Base-by-base conservation (phyloP, 2,113 vertebrate genomes). In the Pterophyllum scalare region DNA sequence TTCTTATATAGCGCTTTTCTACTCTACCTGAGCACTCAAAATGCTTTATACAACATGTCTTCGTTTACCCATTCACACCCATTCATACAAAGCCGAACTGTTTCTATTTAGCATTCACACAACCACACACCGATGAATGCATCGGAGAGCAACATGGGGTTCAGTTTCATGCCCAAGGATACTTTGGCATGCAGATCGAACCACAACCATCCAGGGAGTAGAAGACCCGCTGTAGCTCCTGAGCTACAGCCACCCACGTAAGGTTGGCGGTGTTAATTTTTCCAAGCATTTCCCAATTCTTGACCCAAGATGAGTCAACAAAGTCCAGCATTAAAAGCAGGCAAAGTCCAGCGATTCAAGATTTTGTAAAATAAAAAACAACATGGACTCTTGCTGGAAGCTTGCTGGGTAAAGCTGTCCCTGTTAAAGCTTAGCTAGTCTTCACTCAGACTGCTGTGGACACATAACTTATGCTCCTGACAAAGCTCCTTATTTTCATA, bases 401-500 rank as follows among this genome's bases (percentile, higher is more conserved):
- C 6, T 24, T 28, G 26, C 20, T 17, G 33, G 5, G 10, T 75
- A 20, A 80, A 54, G 59, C 62, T 59, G 56, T 14, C 43, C 4
- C n/a, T 59, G 24, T 72, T 60, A 52, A 59, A 82, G 67, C 80
- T 59, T 58, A 70, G 40, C 26, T 20, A 56, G 3, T 26, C 4
- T 82, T 49, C 33, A 40, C 75, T 77, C 13, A 67, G 4, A 81
- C 3, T 0, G 1, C 26, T 54, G 46, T 6, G 33, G 26, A 72
- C 1, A 12, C 2, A 2, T 72, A 72, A 72, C 20, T 31, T n/a
- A 77, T 58, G 35, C 40, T 79, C 58, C 78, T 67, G 57, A 67
- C 56, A 77, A 49, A 81, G 59, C 75, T 28, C 22, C 19, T 67
- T 74, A 35, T 76, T 82, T 83, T 77, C 38, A 85, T 61, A 75